Conservation (phyloP, 2,888 invertebrate species). For the Baronia brevicornis region DNA sequence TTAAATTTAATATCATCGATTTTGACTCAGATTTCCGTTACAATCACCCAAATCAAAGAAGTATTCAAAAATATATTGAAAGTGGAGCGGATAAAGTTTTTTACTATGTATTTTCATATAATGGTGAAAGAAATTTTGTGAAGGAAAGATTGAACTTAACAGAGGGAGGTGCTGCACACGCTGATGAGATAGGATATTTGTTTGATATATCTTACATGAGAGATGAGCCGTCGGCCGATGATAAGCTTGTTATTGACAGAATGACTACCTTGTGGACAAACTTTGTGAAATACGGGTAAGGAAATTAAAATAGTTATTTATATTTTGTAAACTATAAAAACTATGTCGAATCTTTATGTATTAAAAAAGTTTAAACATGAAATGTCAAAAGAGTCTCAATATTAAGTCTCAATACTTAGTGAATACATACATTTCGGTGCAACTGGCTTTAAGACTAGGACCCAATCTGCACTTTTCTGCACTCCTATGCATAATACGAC, state of each 20-base stretch:
- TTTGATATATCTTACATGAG: slow-evolving; percentile 25
- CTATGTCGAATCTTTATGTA: too few species aligned
- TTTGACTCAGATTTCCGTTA: slow-evolving; percentile 37
- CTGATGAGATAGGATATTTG: slow-evolving; percentile 37
- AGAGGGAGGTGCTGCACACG: slow-evolving; percentile 26
- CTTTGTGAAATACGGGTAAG: slow-evolving; percentile 31
- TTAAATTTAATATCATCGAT: slow-evolving; percentile 24
- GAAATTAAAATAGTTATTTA: neutral
- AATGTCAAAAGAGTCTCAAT: too few species aligned
- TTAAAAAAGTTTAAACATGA: too few species aligned
- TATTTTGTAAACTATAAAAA: too few species aligned
- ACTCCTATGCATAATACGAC: too few species aligned
- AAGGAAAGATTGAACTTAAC: slow-evolving; percentile 26
- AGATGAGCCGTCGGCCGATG: slow-evolving; percentile 23
- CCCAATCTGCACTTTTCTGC: too few species aligned
- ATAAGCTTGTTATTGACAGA: slow-evolving; percentile 33
- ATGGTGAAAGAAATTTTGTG: slow-evolving; percentile 36
- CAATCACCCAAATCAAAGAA: slow-evolving; percentile 28
- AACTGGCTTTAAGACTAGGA: too few species aligned
- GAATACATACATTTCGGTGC: too few species aligned
- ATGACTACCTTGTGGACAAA: slow-evolving; percentile 34
- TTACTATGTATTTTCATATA: slow-evolving; percentile 41
- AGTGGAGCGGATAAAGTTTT: slow-evolving; percentile 30
- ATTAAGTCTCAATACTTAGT: too few species aligned
- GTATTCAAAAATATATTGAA: slow-evolving; percentile 31